Evolutionary conservation across 2,888 invertebrate genomes (phyloP).

Genomic region (Cabera pusaria): DNA sequence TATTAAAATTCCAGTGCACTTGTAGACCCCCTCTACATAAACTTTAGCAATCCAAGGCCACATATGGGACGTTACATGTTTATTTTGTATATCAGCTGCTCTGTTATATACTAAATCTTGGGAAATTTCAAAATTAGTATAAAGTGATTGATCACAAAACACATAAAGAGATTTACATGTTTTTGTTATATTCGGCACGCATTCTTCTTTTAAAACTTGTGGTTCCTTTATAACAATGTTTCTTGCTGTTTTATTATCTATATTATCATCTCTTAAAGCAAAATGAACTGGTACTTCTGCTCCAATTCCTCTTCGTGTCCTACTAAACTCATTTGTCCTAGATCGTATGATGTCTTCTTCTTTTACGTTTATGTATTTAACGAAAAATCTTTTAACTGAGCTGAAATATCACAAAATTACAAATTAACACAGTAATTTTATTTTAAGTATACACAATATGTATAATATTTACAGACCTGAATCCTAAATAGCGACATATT

Average conservation of each 20-base stretch:
- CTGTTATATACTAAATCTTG: slow-evolving; percentile 46
- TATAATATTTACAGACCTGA: slow-evolving; percentile 66
- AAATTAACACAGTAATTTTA: slow-evolving; percentile 2
- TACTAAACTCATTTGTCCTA: slow-evolving; percentile 34
- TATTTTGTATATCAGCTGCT: slow-evolving; percentile 32
- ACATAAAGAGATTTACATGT: slow-evolving; percentile 82
- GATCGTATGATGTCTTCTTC: slow-evolving; percentile 43
- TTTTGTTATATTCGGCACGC: slow-evolving; percentile 71
- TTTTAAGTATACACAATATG: neutral
- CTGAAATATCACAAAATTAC: slow-evolving; percentile 45
- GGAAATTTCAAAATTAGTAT: slow-evolving; percentile 54
- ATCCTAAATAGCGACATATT: slow-evolving; percentile 87
- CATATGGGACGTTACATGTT: slow-evolving; percentile 33
- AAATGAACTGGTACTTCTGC: slow-evolving; percentile 54
- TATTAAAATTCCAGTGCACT: slow-evolving; percentile 87
- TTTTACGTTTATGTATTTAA: slow-evolving; percentile 67
- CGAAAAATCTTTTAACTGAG: slow-evolving; percentile 59
- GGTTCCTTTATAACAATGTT: slow-evolving; percentile 59
- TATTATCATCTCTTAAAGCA: slow-evolving; percentile 45
- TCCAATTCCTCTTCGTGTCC: slow-evolving; percentile 47
- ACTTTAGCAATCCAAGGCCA: slow-evolving; percentile 91
- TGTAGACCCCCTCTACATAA: slow-evolving; percentile 87
- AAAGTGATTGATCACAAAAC: slow-evolving; percentile 74
- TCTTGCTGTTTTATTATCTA: slow-evolving; percentile 36
- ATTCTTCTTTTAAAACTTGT: slow-evolving; percentile 66